Conservation (phyloP, 2,113 vertebrate genomes). For the Podilymbus podiceps region DNA sequence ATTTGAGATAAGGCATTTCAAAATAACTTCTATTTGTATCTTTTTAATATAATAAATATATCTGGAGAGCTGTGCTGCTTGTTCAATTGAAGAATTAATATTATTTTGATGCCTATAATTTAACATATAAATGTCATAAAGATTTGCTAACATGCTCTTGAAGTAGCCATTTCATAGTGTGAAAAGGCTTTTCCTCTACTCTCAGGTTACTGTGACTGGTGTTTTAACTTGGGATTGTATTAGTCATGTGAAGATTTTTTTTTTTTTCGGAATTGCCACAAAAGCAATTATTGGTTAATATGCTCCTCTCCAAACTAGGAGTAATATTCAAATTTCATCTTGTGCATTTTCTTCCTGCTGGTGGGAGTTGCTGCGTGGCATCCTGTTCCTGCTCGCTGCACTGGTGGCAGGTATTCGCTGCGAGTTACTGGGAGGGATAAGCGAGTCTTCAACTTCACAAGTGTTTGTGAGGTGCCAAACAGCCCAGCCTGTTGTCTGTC, state of each 20-base stretch:
- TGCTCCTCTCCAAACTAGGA: neutral
- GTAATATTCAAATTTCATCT: neutral
- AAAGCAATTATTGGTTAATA: neutral
- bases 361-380: neutral
- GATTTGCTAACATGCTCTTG: neutral
- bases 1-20: neutral
- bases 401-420: neutral
- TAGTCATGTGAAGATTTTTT: neutral
- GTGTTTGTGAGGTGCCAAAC: neutral
- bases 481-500: neutral
- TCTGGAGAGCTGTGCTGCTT: neutral
- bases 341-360: neutral
- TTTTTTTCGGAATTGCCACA: neutral
- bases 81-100: neutral
- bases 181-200: neutral
- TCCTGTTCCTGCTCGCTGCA: accelerated
- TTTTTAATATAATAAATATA: neutral
- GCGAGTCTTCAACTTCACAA: neutral
- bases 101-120: neutral
- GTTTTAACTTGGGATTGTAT: neutral
- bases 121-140: neutral
- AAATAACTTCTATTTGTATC: neutral
- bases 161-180: neutral
- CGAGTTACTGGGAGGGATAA: neutral
- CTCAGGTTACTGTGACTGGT: neutral